A percentile compares a stretch with the other conserved stretches of the same genome.
Evolutionary conservation across 2,888 invertebrate species (phyloP).

Genomic region (Pristionchus maxplancki): DNA sequence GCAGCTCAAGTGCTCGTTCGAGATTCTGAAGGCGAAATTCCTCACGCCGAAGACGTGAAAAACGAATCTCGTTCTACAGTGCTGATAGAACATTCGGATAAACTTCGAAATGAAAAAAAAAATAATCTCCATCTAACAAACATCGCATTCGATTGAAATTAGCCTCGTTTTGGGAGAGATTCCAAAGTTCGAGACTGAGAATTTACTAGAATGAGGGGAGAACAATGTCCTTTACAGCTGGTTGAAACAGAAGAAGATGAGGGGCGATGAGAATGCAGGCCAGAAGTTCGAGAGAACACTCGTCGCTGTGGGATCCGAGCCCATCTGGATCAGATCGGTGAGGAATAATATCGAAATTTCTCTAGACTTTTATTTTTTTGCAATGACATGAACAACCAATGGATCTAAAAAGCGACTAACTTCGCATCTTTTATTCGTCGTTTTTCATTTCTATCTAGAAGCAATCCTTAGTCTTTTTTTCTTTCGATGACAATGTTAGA

Average conservation of each 20-base stretch:
- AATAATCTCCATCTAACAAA: not conserved
- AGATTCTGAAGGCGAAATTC: constrained; percentile 41
- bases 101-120: not conserved
- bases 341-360: not conserved
- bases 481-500: too few species aligned
- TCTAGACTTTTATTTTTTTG: too few species aligned
- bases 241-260: constrained; percentile 5
- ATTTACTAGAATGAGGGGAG: not conserved
- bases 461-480: too few species aligned
- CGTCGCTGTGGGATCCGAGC: constrained; percentile 37
- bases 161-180: not conserved
- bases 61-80: not conserved
- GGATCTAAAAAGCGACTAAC: too few species aligned
- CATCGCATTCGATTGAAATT: not conserved
- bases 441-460: too few species aligned
- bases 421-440: too few species aligned
- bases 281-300: constrained; percentile 47
- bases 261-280: not conserved
- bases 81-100: not conserved
- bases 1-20: constrained; percentile 47
- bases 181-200: not conserved
- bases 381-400: too few species aligned
- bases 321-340: constrained; percentile 47
- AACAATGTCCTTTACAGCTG: constrained; percentile 35
- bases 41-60: not conserved